phyloP scores from a whole-genome alignment of 2,797 vertebrate species.

The Tinamus major region DNA sequence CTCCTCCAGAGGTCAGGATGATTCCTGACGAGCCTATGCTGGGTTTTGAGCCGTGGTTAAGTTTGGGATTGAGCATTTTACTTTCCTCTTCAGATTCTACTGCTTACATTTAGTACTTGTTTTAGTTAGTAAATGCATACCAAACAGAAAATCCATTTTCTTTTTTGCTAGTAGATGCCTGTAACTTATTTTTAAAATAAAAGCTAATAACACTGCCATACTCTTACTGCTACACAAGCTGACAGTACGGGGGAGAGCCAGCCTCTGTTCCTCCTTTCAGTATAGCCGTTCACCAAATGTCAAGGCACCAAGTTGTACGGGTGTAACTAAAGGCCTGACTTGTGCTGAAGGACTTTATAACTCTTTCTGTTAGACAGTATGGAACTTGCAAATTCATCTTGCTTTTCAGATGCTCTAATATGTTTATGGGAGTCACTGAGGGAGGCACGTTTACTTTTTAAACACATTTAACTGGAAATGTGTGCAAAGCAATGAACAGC shows the following conservation, averaged over 20 bases:
- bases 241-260: not conserved
- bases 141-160: not conserved
- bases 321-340: not conserved
- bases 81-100: not conserved
- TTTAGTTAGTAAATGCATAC: not conserved
- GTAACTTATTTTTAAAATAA: not conserved
- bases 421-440: not conserved
- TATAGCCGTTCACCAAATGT: not conserved
- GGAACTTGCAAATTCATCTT: not conserved
- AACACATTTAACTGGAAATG: not conserved
- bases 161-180: not conserved
- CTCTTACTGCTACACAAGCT: not conserved
- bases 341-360: not conserved
- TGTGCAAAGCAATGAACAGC: not conserved
- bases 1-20: not conserved
- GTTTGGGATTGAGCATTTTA: not conserved
- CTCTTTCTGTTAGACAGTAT: not conserved
- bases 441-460: not conserved
- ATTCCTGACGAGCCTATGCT: not conserved
- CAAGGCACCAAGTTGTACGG: not conserved
- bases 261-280: not conserved
- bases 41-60: not conserved
- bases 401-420: not conserved
- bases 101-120: not conserved
- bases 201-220: not conserved